Evolutionary conservation across 1,140 invertebrate genomes (phyloP).

Genomic region (Oedothorax gibbosus): DNA sequence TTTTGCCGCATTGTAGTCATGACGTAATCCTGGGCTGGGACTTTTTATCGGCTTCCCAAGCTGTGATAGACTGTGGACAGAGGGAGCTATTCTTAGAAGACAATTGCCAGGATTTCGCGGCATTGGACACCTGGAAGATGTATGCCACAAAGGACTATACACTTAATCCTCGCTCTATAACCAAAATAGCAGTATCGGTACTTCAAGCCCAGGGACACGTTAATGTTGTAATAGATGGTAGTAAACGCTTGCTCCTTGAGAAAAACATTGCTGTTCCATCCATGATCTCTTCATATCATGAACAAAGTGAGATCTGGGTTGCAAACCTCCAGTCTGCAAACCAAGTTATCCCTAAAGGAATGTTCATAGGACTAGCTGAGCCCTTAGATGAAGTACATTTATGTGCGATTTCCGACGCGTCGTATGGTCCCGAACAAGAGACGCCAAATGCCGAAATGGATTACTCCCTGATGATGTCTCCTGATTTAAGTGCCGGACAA

Average conservation of each 20-base stretch:
- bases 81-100: neutral
- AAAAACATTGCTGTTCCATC: conserved; percentile 1
- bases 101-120: neutral
- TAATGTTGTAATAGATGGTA: neutral
- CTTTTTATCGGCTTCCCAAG: neutral
- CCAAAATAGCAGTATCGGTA: conserved; percentile 2
- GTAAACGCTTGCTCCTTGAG: neutral
- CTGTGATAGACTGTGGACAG: neutral
- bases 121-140: conserved; percentile 3
- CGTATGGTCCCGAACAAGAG: neutral
- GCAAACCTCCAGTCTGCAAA: neutral
- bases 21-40: conserved; percentile 8
- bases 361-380: neutral
- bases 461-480: neutral
- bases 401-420: neutral
- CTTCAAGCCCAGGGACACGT: neutral
- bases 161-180: neutral
- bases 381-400: neutral
- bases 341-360: neutral
- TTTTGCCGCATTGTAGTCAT: conserved; percentile 1
- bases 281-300: neutral
- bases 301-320: neutral
- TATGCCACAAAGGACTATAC: neutral
- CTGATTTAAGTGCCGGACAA: neutral
- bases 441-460: neutral